A percentile compares a stretch with the other conserved stretches of the same genome.
Conservation (phyloP, 2,113 vertebrate species). For the Meles meles region DNA sequence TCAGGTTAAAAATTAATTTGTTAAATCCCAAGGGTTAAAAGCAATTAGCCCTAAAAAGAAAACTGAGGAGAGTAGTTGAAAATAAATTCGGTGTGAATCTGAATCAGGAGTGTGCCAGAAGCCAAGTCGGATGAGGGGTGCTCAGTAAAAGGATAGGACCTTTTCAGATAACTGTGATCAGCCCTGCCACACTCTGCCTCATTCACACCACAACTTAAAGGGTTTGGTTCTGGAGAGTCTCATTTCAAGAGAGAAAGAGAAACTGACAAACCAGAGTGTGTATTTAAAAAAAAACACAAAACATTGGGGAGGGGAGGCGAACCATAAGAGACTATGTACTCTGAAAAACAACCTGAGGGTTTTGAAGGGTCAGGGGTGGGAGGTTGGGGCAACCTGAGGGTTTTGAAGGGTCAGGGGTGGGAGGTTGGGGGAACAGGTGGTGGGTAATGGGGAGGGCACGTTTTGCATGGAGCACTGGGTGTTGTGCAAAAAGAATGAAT, state of each 20-base stretch:
- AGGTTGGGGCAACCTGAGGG: no score
- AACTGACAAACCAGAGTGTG: not conserved
- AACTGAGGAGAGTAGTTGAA: not conserved
- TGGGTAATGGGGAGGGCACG: no score
- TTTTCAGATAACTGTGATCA: not conserved
- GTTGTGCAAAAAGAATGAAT: no score
- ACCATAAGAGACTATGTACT: no score
- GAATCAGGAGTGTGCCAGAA: not conserved
- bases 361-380: no score
- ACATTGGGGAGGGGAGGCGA: no score
- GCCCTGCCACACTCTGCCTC: not conserved
- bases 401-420: no score
- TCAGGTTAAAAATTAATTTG: constrained; percentile 8
- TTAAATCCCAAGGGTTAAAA: not conserved
- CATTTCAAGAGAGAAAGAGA: not conserved
- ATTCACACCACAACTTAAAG: not conserved
- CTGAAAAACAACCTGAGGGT: no score
- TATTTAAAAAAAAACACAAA: not conserved
- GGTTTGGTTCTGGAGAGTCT: not conserved
- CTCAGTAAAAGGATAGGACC: not conserved
- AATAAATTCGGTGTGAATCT: not conserved
- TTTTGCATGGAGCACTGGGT: no score
- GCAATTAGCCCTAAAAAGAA: not conserved
- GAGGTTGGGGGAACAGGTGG: no score
- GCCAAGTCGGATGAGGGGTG: not conserved